Conservation (phyloP, 2,797 vertebrate genomes). For the Girardinus metallicus region DNA sequence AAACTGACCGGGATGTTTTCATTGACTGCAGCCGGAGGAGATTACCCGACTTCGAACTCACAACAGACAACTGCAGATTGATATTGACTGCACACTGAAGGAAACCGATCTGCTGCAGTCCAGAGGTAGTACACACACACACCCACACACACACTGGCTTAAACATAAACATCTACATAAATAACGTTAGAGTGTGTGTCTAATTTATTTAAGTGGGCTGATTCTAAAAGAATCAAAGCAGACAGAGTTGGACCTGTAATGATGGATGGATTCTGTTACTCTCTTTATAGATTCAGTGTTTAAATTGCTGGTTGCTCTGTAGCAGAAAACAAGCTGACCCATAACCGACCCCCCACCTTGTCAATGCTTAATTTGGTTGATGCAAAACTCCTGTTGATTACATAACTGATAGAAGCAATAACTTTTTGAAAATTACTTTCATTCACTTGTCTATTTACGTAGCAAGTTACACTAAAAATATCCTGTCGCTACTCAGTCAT, state of each 20-base stretch:
- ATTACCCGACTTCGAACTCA: slow-evolving; percentile 96
- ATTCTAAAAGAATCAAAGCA: slow-evolving; percentile 57
- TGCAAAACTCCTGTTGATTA: slow-evolving; percentile 13
- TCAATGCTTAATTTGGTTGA: not conserved
- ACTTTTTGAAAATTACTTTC: slow-evolving; percentile 1
- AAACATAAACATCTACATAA: slow-evolving; percentile 23
- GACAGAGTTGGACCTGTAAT: slow-evolving; percentile 35
- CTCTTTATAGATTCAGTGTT: slow-evolving; percentile 35
- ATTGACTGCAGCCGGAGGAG: slow-evolving; percentile 89
- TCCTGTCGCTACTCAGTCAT: not conserved
- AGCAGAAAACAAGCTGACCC: slow-evolving; percentile 8
- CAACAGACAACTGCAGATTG: slow-evolving; percentile 98
- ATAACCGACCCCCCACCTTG: slow-evolving; percentile 12
- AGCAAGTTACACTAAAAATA: not conserved
- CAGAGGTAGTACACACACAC: slow-evolving; percentile 86
- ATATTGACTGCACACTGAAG: slow-evolving; percentile 98
- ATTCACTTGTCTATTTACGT: slow-evolving; percentile 14
- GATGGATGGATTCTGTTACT: slow-evolving; percentile 34
- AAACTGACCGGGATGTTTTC: slow-evolving; percentile 45
- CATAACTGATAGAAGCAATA: slow-evolving; percentile 7
- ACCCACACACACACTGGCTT: slow-evolving; percentile 8
- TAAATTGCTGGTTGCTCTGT: slow-evolving; percentile 27
- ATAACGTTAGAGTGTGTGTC: slow-evolving; percentile 46
- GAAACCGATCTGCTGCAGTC: slow-evolving; percentile 96
- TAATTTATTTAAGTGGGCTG: slow-evolving; percentile 62